A percentile compares a stretch with the other conserved stretches of the same genome.
phyloP scores from a whole-genome alignment of 2,797 vertebrate genomes.

The Hirundo rustica region DNA sequence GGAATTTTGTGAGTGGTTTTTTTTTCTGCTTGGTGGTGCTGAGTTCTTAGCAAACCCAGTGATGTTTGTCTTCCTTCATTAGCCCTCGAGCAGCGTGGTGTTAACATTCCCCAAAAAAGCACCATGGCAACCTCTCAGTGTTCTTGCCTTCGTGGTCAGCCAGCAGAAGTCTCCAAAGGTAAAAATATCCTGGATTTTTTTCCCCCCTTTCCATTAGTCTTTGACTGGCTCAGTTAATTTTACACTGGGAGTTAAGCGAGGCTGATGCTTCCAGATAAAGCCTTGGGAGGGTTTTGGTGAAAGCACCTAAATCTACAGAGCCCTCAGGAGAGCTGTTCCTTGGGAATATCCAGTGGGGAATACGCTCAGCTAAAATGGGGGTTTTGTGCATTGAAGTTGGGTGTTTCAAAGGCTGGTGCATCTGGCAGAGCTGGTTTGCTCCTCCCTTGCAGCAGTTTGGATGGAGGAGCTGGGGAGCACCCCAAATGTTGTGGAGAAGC shows the following conservation, averaged over 20 bases:
- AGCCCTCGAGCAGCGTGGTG: background rate
- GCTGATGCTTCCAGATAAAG: background rate
- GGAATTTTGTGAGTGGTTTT: background rate
- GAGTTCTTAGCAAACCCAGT: background rate
- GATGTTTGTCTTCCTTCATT: constrained; percentile 10
- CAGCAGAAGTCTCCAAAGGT: constrained; percentile 39
- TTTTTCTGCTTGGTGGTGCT: background rate
- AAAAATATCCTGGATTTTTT: background rate
- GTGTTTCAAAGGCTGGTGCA: background rate
- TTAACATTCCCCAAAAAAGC: constrained; percentile 46
- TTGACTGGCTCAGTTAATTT: background rate
- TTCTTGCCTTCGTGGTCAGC: background rate
- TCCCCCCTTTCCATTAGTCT: background rate
- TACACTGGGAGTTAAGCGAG: background rate
- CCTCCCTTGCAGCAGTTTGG: background rate
- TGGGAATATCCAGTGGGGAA: background rate
- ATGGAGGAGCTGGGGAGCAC: background rate
- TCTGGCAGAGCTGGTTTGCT: background rate
- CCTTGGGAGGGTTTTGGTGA: background rate
- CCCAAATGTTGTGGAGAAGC: background rate
- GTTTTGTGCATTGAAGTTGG: background rate
- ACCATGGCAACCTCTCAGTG: constrained; percentile 14
- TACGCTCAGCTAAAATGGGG: background rate
- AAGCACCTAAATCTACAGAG: background rate
- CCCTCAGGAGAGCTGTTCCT: background rate